Base-by-base conservation (phyloP, 2,888 invertebrate species). In the Chymomyza procnemis region DNA sequence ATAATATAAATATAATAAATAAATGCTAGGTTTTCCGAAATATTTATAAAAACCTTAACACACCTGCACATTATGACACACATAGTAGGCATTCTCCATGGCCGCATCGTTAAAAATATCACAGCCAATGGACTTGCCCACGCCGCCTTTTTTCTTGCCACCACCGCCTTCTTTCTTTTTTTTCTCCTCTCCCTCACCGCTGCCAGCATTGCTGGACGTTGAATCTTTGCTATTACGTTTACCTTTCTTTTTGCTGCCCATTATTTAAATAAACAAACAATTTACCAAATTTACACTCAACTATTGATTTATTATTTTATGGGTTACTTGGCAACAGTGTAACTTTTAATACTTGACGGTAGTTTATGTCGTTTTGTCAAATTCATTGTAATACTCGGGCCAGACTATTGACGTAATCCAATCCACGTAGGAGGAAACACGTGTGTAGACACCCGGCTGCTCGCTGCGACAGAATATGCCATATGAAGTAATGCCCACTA, bases 41-140 rank as follows among this genome's bases (percentile, higher is more conserved):
- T 47, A 50, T n/a, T 1, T 61, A 14, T 26, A 46, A 12, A 41
- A 41, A 9, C 3, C 34, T 12, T 41, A 9, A 41, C 66, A 59
- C 16, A 96, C 95, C 90, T 97, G 97, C 0, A 97, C 95, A 89
- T 97, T 97, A 88, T 98, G 98, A 79, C 97, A 97, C 0, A 96
- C 96, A 87, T 96, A 96, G 89, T 98, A 97, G 0, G 97, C 97
- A 88, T 98, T 98, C 76, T 97, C 95, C 96, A 98, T 97, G 0
- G 97, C 97, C 2, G 95, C 95, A 79, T 96, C 96, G 74, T 96
- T 96, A 85, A 97, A 94, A 86, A 97, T 95, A 84, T 97, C 97
- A 63, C 96, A 95, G 46, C 95, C 94, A 81, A 95, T 95, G 80
- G 94, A 93, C 3, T 94, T 93, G 72, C 90, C 88, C 92, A 94